Base-by-base conservation (phyloP, 1,140 invertebrate species). In the Drosophila oshimai region DNA sequence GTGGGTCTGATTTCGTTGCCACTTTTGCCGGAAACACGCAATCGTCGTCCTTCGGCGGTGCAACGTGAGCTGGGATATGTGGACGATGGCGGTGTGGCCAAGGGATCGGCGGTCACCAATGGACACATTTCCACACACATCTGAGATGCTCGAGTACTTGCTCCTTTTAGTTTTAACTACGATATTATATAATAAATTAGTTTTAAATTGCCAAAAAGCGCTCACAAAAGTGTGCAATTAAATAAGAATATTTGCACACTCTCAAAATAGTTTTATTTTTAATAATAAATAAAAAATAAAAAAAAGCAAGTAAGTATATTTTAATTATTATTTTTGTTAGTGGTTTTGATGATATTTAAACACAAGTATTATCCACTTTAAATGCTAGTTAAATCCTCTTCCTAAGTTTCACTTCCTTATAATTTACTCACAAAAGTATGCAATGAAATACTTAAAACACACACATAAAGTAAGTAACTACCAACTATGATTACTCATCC, bases 1-100 rank as follows among this genome's bases (percentile, higher is more conserved):
- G 72, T 87, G 34, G 81, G 72, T 0, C 49, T 86, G 0, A 67
- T 87, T 36, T 86, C 81, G 5, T 6, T 86, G 50, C 73, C 81
- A 0, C 20, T 86, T 17, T 6, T 86, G 58, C 81, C 81, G 7
- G 81, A 86, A 34, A 86, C 81, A 0, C 62, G 81, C 4, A 74
- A 87, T 13, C 72, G 81, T 0, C 76, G 81, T 1, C 41, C 68
- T 0, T 87, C 81, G 18, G 49, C 75, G 1, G 76, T 86, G 41
- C 81, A 86, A 26, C 61, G 81, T 0, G 72, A 76, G 1, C 17
- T 86, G 45, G 81, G 81, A 6, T 86, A 76, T 9, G 76, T 69
- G 57, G 44, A 62, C 6, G 61, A 75, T 9, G 73, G 68, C 4
- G 57, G 61, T 5, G 68, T 74, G n/a, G 72, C 83, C 58, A 81